Base-by-base conservation (phyloP, 2,797 vertebrate genomes). In the Meriones psammophilus region DNA sequence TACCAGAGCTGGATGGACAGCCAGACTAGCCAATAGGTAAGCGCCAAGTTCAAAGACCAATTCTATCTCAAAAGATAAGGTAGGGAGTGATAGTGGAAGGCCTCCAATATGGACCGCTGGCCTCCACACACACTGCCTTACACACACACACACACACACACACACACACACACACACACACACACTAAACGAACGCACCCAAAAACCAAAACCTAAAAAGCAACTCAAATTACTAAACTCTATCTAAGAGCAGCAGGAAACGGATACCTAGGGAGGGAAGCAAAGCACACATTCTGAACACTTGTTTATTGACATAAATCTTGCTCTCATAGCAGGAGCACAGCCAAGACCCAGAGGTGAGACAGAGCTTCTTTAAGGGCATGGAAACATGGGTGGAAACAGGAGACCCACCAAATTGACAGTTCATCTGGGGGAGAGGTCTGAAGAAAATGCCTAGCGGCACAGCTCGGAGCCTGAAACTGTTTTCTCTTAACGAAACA, bases 181-280 rank as follows among this genome's bases (percentile, higher is more conserved):
- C 56, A 42, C 36, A 10, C 39, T 1, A 8, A 26, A 50, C 17
- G 30, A 50, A 33, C 5, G 36, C 22, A 8, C 20, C 20, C 10
- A 28, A 77, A 77, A 13, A 3, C 20, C 26, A 2, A 42, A 60
- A 30, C 17, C n/a, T 68, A 56, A 90, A 90, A 89, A 73, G 4
- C n/a, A 88, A 71, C 58, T n/a, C 6, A 94, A 76, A 77, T 73
- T 88, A 89, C 58, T 91, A 83, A 93, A 93, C 26, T 50, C 3
- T 56, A 28, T 15, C 20, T 88, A 64, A 36, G 46, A 64, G 30
- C 50, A 86, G 54, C 26, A 81, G 54, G n/a, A 64, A 92, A 89
- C n/a, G 1, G 10, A 14, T 62, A 92, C 76, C 28, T 13, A 58
- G 36, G 12, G 17, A 54, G 4, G 4, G 36, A 77, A 78, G 10